Base-by-base conservation (phyloP, 64 coral and sea anemone species). In the Astreopora myriophthalma region DNA sequence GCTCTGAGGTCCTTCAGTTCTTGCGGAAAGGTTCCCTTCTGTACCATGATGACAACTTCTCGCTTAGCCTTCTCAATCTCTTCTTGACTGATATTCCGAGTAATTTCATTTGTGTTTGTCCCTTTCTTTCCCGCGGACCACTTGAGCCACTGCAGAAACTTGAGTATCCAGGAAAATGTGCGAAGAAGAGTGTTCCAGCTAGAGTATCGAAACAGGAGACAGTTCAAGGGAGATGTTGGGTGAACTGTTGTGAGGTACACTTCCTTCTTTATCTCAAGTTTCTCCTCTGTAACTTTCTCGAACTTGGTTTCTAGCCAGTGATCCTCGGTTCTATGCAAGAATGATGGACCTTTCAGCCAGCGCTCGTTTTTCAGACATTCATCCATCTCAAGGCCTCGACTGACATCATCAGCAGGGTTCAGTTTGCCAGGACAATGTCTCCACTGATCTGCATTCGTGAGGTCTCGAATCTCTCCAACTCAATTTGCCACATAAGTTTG, bases 341-440 rank as follows among this genome's bases (percentile, higher is more conserved):
- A 90, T 17, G 36, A 20, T 80, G 88, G 74, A 24, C 88, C 86
- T 17, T 75, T 74, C 7, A 75, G 33, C 86, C 86, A 88, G 29
- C 86, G 48, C 9, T 75, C 38, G 24, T 75, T 88, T 2, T 23
- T 26, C 0, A 62, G 44, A 37, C 31, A 60, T 20, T 73, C 22
- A 3, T 88, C 8, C 14, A 46, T 14, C 16, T 34, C 24, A 3
- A 75, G 48, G 17, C 86, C 86, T 23, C 86, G 35, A 57, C 28
- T 37, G 7, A 1, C 14, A 16, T 88, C 86, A 63, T 88, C 86
- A 1, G 69, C 42, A 19, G 86, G 86, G 17, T 88, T 88, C 0
- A 74, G 22, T 6, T 74, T 75, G 0, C 70, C 86, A 1, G 86
- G 86, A 44, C 86, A 89, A 12, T 89, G 88, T 49, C 88, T 39